Percentiles rank a stretch among this genome's conserved stretches.
These are phyloP conservation scores for Cloeon dipterum DNA, from an alignment of 2,888 invertebrate species.

Conservation along the genomic window DNA sequence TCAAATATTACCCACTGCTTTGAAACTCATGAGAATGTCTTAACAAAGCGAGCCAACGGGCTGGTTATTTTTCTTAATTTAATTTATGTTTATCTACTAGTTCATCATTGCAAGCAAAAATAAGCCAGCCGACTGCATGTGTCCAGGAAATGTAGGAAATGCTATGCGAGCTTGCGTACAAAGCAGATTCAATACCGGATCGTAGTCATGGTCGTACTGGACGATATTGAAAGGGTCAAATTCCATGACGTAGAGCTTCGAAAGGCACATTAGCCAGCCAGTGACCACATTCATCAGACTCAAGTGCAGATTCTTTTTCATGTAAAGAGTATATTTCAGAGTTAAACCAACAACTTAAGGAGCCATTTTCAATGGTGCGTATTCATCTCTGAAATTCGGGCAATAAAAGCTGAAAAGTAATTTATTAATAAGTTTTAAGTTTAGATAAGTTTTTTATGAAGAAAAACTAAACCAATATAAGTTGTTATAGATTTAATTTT, in stretches of 20 bases:
- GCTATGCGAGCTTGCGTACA: not conserved
- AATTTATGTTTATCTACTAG: not conserved
- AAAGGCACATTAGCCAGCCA: not conserved
- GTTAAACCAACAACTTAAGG: no score
- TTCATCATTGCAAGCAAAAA: not conserved
- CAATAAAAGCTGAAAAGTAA: no score
- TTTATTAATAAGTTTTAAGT: no score
- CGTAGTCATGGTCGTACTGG: not conserved
- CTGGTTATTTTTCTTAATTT: no score
- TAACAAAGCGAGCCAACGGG: no score
- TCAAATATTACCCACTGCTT: no score
- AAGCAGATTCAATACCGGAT: not conserved
- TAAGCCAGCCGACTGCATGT: not conserved
- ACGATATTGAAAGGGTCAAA: not conserved
- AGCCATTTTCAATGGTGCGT: slow-evolving; percentile 8
- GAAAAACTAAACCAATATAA: no score
- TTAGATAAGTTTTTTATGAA: no score
- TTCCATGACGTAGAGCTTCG: not conserved
- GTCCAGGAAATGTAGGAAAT: no score
- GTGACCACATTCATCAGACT: not conserved
- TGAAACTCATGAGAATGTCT: no score
- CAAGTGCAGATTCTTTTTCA: not conserved
- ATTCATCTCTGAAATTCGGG: slow-evolving; percentile 1
- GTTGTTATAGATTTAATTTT: no score
- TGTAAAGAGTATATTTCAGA: not conserved